Evolutionary conservation across 2,888 invertebrate genomes (phyloP).

Genomic region (Philereme transversata): DNA sequence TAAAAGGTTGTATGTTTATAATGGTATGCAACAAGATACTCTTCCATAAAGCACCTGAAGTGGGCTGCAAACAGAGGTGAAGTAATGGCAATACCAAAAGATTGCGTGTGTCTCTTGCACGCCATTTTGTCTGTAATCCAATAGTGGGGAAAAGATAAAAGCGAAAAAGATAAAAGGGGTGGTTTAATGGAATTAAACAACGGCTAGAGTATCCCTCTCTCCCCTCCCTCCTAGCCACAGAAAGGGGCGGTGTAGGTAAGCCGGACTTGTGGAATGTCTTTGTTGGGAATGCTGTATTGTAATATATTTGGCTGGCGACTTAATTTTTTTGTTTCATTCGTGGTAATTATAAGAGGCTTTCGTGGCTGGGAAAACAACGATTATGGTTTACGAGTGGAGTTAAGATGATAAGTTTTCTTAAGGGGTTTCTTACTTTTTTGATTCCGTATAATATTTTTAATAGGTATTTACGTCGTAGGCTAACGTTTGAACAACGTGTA

Average conservation of each 20-base stretch:
- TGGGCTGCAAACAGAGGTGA: conserved; percentile 60
- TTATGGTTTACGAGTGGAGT: conserved; percentile 29
- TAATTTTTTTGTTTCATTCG: conserved; percentile 49
- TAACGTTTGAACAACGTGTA: no score
- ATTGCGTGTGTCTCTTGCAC: conserved; percentile 78
- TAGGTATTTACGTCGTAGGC: no score
- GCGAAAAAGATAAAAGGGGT: conserved; percentile 81
- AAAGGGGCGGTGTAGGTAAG: conserved; percentile 58
- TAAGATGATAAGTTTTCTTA: conserved; percentile 3
- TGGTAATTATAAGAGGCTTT: conserved; percentile 48
- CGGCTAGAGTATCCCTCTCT: conserved; percentile 48
- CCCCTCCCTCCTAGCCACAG: conserved; percentile 34
- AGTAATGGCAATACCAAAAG: conserved; percentile 65
- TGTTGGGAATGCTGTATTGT: conserved; percentile 67
- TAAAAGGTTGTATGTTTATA: conserved; percentile 1
- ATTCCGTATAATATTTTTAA: no score
- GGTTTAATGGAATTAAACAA: conserved; percentile 83
- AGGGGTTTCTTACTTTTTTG: background rate
- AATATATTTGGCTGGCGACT: conserved; percentile 57
- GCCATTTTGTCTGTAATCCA: conserved; percentile 80
- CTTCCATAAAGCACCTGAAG: conserved; percentile 43
- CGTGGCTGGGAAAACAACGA: conserved; percentile 34
- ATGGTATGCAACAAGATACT: conserved; percentile 39
- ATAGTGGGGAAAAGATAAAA: conserved; percentile 80
- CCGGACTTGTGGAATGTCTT: conserved; percentile 79